A percentile compares a stretch with the other conserved stretches of the same genome.
Conservation (phyloP, 35 echinoderm and acorn worm species). For the Amphiura filiformis region DNA sequence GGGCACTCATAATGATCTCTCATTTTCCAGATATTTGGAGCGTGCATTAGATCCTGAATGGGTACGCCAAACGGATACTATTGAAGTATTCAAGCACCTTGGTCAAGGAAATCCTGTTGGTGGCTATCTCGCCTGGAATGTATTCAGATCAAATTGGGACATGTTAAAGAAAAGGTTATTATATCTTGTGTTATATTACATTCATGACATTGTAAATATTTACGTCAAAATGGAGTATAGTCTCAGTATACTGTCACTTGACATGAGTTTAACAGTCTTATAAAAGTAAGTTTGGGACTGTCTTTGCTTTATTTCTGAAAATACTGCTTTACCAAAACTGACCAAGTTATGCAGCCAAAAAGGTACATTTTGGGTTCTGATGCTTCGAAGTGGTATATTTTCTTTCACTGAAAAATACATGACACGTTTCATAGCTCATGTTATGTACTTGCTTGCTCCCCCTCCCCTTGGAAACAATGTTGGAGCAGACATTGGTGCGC, state of each 20-base stretch:
- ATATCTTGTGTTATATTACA: too few relatives aligned
- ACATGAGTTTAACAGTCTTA: background rate
- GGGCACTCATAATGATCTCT: too few relatives aligned
- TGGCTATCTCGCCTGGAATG: slow-evolving; percentile 57
- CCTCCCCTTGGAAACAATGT: too few relatives aligned
- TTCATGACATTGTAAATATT: too few relatives aligned
- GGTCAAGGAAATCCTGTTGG: slow-evolving; percentile 36
- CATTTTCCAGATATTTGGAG: slow-evolving; percentile 21
- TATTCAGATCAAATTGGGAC: slow-evolving; percentile 52
- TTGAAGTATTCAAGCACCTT: slow-evolving; percentile 40
- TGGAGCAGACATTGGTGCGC: too few relatives aligned
- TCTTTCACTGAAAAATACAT: too few relatives aligned
- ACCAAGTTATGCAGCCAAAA: too few relatives aligned
- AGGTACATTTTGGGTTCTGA: too few relatives aligned
- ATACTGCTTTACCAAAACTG: too few relatives aligned
- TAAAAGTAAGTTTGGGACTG: background rate
- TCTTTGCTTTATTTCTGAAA: background rate
- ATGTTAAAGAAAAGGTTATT: slow-evolving; percentile 45
- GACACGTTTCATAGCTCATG: too few relatives aligned
- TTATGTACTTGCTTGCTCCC: too few relatives aligned
- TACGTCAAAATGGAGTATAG: background rate
- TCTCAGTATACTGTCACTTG: background rate
- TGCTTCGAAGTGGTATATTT: too few relatives aligned
- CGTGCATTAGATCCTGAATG: slow-evolving; percentile 36
- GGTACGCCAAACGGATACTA: slow-evolving; percentile 19